Evolutionary conservation across 2,113 vertebrate genomes (phyloP).

Genomic region (Fukomys damarensis): DNA sequence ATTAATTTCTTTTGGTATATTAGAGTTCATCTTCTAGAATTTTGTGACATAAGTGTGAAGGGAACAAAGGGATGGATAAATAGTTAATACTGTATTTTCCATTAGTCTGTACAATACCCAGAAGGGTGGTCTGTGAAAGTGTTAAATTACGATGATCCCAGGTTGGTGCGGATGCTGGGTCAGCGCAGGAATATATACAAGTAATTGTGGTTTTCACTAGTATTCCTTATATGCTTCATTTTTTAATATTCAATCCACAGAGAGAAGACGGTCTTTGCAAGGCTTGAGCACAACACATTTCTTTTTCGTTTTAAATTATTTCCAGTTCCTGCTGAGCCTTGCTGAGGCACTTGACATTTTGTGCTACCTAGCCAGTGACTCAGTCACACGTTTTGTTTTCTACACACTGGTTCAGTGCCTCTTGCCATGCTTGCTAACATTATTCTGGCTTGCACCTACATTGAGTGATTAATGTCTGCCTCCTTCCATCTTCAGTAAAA

Average conservation of each 20-base stretch:
- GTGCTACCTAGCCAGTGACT: not conserved
- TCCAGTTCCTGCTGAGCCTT: constrained; percentile 40
- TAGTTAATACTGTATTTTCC: not conserved
- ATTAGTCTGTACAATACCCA: not conserved
- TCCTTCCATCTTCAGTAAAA: not conserved
- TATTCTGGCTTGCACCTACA: not conserved
- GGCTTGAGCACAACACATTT: not conserved
- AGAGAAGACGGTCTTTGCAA: not conserved
- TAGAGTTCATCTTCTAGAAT: not conserved
- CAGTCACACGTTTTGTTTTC: constrained; percentile 38
- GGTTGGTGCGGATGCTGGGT: not conserved
- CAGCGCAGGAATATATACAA: not conserved
- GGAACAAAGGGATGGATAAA: not conserved
- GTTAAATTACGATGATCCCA: not conserved
- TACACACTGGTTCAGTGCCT: not conserved
- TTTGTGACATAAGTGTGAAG: not conserved
- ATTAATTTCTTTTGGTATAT: constrained; percentile 33
- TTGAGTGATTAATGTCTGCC: not conserved
- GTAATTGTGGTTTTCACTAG: not conserved
- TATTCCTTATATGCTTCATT: not conserved
- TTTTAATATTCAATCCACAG: constrained; percentile 25
- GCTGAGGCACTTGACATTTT: constrained; percentile 52
- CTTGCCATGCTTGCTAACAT: not conserved
- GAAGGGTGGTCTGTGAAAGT: not conserved
- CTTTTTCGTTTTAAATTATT: constrained; percentile 42